Evolutionary conservation across 2,888 invertebrate species (phyloP), one percentile per base, ranked within the genome.

Genomic region (Cerceris ruficornis): DNA sequence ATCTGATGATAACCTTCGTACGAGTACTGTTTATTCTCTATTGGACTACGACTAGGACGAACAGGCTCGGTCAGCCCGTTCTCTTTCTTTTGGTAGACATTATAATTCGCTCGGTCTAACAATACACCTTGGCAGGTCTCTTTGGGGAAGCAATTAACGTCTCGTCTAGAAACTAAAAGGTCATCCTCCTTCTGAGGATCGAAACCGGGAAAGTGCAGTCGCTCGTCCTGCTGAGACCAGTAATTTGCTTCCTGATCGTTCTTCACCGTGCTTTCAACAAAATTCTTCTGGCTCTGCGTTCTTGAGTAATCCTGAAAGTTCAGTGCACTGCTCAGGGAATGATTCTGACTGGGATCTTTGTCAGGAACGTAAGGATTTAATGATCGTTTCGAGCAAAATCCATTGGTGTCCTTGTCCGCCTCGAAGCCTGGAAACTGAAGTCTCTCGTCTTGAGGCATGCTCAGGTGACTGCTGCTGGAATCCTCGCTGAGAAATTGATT

Each of bases 391-490:
- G 79, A 49, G 9, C 81, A 70, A 49, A 82, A 88, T 0, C 78
- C 78, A 5, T 81, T 85, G 0, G 86, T 50, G 14, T 87, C 69
- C 59, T 89, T 91, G 13, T 88, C 88, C 0, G 83, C 42, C 13
- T 91, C 91, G 64, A 88, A 91, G 0, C 77, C 80, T n/a, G 90
- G 86, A 15, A 88, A 88, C 15, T 90, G 91, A 59, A 88, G 88
- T 0, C 85, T 83, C 68, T 94, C 92, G 66, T 94, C 86, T 59
- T 95, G 95, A 43, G 94, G 54, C 4, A 88, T 69, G 67, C 92
- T 92, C 28, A 90, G 67, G 57, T 92, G 91, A 65, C 92, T 92
- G 75, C 92, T 92, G 80, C 91, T 91, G 0, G 92, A 92, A 46
- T 92, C 92, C 58, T 92, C 92, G 84, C 92, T 92, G 28, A 92